phyloP scores from a whole-genome alignment of 2,797 vertebrate species.

The Threskiornis aethiopicus region DNA sequence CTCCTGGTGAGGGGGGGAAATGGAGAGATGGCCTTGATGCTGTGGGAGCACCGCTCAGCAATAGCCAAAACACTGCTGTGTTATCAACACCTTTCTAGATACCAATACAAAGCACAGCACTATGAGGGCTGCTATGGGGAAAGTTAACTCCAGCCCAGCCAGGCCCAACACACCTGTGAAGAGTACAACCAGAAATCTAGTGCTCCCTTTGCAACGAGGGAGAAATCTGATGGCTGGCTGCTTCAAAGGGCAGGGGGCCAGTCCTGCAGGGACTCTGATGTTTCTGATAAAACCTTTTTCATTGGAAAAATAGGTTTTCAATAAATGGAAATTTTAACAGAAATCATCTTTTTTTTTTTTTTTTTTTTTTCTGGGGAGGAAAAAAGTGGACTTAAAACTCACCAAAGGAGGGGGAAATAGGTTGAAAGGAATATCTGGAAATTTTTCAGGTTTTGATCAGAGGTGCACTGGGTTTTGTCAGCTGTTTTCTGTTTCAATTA shows the following conservation, averaged over 20 bases:
- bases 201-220: neutral
- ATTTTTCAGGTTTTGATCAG: neutral
- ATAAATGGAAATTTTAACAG: neutral
- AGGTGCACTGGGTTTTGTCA: neutral
- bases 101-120: no score
- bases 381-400: neutral
- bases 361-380: neutral
- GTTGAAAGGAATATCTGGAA: neutral
- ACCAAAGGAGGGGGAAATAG: neutral
- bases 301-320: neutral
- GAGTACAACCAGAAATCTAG: neutral
- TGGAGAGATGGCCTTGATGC: no score
- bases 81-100: no score
- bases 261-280: neutral
- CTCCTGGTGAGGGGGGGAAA: no score
- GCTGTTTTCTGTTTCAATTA: neutral
- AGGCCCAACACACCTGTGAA: neutral
- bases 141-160: no score
- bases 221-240: neutral
- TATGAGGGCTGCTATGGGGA: no score
- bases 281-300: neutral
- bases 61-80: no score
- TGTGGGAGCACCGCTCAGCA: no score
- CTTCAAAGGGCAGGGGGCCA: neutral
- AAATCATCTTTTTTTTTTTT: neutral